phyloP scores from a whole-genome alignment of 2,888 invertebrate genomes.

The Acanthopleura granulata region DNA sequence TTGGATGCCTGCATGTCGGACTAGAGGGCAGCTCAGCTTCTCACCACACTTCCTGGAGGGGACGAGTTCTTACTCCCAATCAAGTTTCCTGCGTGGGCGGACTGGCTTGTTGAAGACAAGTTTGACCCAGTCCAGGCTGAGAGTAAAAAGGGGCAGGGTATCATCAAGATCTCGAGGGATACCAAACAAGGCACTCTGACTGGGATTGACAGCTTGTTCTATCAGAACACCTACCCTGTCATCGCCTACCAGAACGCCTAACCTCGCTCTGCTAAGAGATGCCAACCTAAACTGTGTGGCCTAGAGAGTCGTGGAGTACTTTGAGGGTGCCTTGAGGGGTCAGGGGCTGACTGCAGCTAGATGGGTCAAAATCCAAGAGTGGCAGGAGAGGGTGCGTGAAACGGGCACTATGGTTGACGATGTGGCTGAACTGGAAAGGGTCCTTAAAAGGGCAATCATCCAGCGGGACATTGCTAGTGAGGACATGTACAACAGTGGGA shows the following conservation, averaged over 20 bases:
- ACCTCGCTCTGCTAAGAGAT: slow-evolving; percentile 15
- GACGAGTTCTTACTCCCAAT: no score
- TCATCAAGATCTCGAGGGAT: not conserved
- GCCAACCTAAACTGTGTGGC: slow-evolving; percentile 22
- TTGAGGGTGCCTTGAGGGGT: slow-evolving; percentile 16
- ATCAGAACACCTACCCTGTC: not conserved
- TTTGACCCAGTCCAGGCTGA: no score
- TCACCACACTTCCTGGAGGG: no score
- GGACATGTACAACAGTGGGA: no score
- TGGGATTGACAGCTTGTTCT: not conserved
- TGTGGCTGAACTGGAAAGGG: no score
- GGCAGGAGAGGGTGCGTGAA: no score
- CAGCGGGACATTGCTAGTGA: no score
- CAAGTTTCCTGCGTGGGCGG: not conserved
- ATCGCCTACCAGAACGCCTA: not conserved
- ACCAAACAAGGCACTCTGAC: not conserved
- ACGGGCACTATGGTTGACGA: no score
- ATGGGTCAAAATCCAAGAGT: not conserved
- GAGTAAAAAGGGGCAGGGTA: no score
- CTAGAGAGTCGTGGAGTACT: slow-evolving; percentile 18
- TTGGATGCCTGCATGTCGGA: no score
- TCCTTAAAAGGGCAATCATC: not conserved
- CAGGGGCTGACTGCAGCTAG: not conserved
- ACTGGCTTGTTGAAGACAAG: no score
- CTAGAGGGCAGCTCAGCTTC: no score